Base-by-base conservation (phyloP, 2,888 invertebrate species). In the Lymantria dispar region DNA sequence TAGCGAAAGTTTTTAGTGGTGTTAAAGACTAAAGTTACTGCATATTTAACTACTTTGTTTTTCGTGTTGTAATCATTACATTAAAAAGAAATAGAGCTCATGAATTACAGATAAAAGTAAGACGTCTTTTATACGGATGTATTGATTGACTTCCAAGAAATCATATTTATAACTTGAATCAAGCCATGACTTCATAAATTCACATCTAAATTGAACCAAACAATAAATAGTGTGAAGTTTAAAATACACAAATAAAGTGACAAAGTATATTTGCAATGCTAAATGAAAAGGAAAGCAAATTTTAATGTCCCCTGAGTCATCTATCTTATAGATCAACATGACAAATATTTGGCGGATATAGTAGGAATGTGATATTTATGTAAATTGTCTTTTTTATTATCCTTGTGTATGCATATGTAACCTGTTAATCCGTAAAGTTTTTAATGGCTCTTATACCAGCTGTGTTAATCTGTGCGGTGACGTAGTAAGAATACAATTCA, bases 401-500 rank as follows among this genome's bases (percentile, higher is more conserved):
- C 67, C 68, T 79, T 76, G 74, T 75, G 70, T 73, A 77, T 70
- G 63, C 71, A 64, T 70, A 61, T 70, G 74, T 77, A 82, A 71
- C 78, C 81, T 70, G 76, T 78, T 85, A 77, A 80, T 74, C 74
- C 64, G 56, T 64, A 65, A 85, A 83, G 83, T 82, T 83, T 76
- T 68, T 50, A 56, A 64, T 59, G 60, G 66, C 51, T 44, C 15
- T 13, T 12, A 52, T 22, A 22, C 22, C 22, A 5, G 22, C 22
- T 22, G 5, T 22, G n/a, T n/a, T n/a, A n/a, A n/a, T n/a, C n/a
- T n/a, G n/a, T n/a, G n/a, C n/a, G n/a, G n/a, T n/a, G n/a, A n/a
- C n/a, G n/a, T n/a, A n/a, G n/a, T n/a, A n/a, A n/a, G n/a, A n/a
- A n/a, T n/a, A n/a, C n/a, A n/a, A n/a, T n/a, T n/a, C n/a, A n/a